Evolutionary conservation across 2,797 vertebrate genomes (phyloP).

Genomic region (Avahi laniger): DNA sequence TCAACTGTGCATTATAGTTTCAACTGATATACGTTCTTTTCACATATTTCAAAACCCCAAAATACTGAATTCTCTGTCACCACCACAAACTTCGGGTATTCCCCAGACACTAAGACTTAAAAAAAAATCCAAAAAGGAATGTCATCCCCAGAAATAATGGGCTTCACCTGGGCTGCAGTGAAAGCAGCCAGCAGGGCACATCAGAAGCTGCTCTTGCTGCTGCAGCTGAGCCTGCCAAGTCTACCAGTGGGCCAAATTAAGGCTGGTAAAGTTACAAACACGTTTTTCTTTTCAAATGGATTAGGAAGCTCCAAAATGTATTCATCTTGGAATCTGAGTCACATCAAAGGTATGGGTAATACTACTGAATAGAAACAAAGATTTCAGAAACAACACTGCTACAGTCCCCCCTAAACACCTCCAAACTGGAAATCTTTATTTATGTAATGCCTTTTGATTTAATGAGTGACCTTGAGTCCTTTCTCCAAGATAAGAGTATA

Average conservation of each 20-base stretch:
- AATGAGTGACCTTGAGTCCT: neutral
- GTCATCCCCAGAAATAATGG: neutral
- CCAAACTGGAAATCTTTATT: slow-evolving; percentile 18
- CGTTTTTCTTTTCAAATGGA: slow-evolving; percentile 35
- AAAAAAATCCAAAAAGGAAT: neutral
- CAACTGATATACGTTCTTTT: neutral
- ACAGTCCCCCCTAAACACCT: neutral
- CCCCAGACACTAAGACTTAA: neutral
- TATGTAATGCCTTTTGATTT: slow-evolving; percentile 27
- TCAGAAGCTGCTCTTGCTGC: neutral
- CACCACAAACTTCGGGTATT: neutral
- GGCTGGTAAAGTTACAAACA: slow-evolving; percentile 35
- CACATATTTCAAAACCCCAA: neutral
- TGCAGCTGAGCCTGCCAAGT: neutral
- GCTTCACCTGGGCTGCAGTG: neutral
- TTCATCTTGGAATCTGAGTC: slow-evolving; percentile 23
- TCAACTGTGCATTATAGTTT: slow-evolving; percentile 18
- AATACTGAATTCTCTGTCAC: slow-evolving; percentile 26
- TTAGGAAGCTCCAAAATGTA: slow-evolving; percentile 53
- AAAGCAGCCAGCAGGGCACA: neutral
- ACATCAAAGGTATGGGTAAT: neutral
- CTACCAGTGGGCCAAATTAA: slow-evolving; percentile 36
- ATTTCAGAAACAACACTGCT: slow-evolving; percentile 45
- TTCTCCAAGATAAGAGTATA: slow-evolving; percentile 6
- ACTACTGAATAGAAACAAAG: slow-evolving; percentile 31